phyloP scores from a whole-genome alignment of 2,797 vertebrate species.

The Thunnus albacares region DNA sequence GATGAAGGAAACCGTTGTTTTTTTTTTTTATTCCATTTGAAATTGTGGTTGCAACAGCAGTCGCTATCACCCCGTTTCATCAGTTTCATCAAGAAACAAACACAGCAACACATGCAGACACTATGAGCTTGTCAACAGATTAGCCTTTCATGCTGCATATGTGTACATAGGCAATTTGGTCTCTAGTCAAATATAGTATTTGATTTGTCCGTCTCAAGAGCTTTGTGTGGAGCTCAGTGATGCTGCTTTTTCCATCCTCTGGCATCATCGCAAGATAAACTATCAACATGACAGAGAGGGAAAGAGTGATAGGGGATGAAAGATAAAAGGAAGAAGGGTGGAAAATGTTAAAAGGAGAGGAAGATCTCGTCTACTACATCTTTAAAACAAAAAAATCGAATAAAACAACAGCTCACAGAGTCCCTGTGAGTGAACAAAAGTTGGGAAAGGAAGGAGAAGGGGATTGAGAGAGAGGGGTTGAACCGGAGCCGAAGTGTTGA shows the following conservation, averaged over 20 bases:
- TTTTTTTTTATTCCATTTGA: slow-evolving; percentile 32
- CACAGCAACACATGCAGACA: slow-evolving; percentile 20
- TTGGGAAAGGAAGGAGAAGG: background rate
- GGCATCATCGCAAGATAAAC: slow-evolving; percentile 53
- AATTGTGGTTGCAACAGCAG: slow-evolving; percentile 28
- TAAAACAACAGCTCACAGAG: slow-evolving; percentile 16
- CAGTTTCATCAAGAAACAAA: slow-evolving; percentile 60
- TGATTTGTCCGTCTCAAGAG: slow-evolving; percentile 24
- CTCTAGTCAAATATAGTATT: slow-evolving; percentile 57
- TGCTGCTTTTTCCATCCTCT: slow-evolving; percentile 41
- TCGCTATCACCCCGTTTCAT: slow-evolving; percentile 57
- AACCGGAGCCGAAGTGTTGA: slow-evolving; percentile 39
- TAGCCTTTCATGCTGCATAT: slow-evolving; percentile 47
- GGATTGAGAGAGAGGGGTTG: background rate
- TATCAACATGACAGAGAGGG: slow-evolving; percentile 19
- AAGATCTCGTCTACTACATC: slow-evolving; percentile 25
- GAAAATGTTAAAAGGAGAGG: background rate
- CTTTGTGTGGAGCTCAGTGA: slow-evolving; percentile 38
- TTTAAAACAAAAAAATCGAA: slow-evolving; percentile 27
- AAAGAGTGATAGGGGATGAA: slow-evolving; percentile 14
- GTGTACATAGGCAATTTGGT: slow-evolving; percentile 29
- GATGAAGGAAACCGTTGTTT: slow-evolving; percentile 30
- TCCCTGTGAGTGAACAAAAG: background rate
- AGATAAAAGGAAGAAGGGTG: background rate
- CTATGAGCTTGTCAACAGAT: slow-evolving; percentile 44